A percentile compares a stretch with the other conserved stretches of the same genome.
Conservation (phyloP, 2,113 vertebrate genomes). For the Eptesicus fuscus region DNA sequence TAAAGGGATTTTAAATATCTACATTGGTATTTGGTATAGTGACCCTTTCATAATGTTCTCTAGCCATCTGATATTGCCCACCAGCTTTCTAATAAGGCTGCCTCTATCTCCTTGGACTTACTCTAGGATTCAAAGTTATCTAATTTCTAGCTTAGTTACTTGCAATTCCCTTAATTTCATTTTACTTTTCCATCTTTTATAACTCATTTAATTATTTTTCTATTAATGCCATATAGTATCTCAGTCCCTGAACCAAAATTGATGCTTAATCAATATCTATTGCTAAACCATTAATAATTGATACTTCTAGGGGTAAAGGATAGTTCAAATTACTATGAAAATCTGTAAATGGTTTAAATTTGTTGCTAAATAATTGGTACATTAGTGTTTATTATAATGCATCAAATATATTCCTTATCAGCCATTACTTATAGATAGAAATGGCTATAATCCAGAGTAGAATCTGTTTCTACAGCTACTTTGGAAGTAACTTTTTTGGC, state of each 20-base stretch:
- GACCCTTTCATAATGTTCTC: neutral
- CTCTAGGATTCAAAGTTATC: neutral
- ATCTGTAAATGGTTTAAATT: neutral
- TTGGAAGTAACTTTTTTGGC: neutral
- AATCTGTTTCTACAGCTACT: slow-evolving; percentile 18
- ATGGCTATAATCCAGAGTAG: neutral
- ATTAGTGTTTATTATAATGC: neutral
- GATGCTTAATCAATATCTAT: neutral
- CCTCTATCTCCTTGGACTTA: neutral
- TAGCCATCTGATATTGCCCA: no score
- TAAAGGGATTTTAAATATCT: neutral
- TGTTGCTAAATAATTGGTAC: neutral
- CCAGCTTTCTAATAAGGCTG: neutral
- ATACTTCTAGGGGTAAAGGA: neutral
- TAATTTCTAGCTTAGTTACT: neutral
- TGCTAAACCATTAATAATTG: neutral
- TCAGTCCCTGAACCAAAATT: neutral
- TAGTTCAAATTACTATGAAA: neutral
- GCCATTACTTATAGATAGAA: neutral
- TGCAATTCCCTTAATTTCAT: neutral
- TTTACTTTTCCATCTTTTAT: neutral
- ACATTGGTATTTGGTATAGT: neutral
- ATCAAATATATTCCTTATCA: neutral
- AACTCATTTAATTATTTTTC: neutral
- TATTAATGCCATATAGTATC: neutral